Percentiles rank a stretch among this genome's conserved stretches.
Evolutionary conservation across 2,888 invertebrate genomes (phyloP).

Genomic region (Agriopis marginaria): DNA sequence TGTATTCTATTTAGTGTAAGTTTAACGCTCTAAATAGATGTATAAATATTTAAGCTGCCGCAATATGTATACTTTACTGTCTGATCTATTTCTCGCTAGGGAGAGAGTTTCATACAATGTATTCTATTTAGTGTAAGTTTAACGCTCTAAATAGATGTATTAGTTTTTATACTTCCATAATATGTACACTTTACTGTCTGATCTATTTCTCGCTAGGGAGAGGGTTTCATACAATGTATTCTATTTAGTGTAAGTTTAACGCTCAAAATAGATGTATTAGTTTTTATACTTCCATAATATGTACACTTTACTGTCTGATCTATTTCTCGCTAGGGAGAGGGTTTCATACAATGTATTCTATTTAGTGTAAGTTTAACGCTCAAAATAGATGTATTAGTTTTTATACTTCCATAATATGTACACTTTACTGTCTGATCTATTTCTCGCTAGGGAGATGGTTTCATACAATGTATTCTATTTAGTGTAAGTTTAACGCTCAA

Average conservation of each 20-base stretch:
- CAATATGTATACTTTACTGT: background rate
- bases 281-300: too few relatives aligned
- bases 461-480: slow-evolving; percentile 1
- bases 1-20: background rate
- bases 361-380: background rate
- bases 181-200: background rate
- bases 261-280: too few relatives aligned
- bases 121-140: background rate
- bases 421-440: background rate
- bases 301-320: background rate
- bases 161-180: too few relatives aligned
- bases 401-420: too few relatives aligned
- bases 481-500: background rate
- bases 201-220: slow-evolving; percentile 26
- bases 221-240: background rate
- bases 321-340: slow-evolving; percentile 27
- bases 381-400: too few relatives aligned
- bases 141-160: too few relatives aligned
- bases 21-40: background rate
- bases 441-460: slow-evolving; percentile 29
- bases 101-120: slow-evolving; percentile 11
- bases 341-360: slow-evolving; percentile 1
- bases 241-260: background rate
- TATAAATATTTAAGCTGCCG: too few relatives aligned
- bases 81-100: slow-evolving; percentile 19